Conservation (phyloP, 2,888 invertebrate genomes). For the Tribolium freemani region DNA sequence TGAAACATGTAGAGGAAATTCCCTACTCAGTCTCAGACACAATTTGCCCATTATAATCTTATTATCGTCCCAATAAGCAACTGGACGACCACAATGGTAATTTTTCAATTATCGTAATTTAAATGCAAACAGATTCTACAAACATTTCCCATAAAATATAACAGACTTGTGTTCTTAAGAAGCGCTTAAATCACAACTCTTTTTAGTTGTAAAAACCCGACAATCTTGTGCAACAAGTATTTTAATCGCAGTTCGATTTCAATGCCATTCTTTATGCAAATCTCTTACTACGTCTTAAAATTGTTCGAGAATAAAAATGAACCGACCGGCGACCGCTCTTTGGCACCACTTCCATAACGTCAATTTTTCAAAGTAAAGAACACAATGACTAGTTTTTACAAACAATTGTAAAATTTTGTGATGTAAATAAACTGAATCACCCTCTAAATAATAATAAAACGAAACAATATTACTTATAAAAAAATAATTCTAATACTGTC, state of each 20-base stretch:
- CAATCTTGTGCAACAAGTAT: not conserved
- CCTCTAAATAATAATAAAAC: not conserved
- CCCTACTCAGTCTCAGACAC: not conserved
- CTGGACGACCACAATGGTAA: conserved; percentile 4
- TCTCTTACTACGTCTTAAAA: not conserved
- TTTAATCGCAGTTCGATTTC: conserved; percentile 2
- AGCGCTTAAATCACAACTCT: not conserved
- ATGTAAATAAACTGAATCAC: conserved; percentile 4
- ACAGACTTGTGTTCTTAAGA: not conserved
- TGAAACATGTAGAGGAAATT: no score
- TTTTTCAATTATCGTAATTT: conserved; percentile 15
- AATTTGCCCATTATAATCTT: not conserved
- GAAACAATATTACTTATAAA: not conserved
- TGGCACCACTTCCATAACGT: not conserved
- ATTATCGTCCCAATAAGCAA: not conserved
- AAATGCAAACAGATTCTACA: not conserved
- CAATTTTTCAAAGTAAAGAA: not conserved
- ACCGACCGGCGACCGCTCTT: not conserved
- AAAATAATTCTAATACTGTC: conserved; percentile 7
- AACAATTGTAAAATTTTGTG: not conserved
- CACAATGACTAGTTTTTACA: not conserved
- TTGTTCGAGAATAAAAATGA: not conserved
- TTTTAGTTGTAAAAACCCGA: conserved; percentile 12
- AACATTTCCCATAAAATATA: not conserved
- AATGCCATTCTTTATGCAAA: conserved; percentile 23